phyloP scores from a whole-genome alignment of 2,888 invertebrate species.

The Maniola hyperantus region DNA sequence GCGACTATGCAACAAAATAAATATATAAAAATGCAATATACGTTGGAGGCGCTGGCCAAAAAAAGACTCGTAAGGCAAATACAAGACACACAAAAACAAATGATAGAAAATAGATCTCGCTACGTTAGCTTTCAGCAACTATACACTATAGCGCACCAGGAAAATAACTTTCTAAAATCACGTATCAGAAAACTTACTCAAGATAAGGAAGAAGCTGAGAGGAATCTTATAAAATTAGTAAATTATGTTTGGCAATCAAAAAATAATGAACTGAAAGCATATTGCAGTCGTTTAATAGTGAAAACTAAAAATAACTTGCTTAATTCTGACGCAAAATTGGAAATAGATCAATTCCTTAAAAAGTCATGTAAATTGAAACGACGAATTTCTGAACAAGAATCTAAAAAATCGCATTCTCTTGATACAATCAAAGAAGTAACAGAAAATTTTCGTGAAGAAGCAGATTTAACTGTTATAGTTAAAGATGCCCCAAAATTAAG shows the following conservation, averaged over 20 bases:
- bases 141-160: slow-evolving; percentile 64
- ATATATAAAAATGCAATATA: slow-evolving; percentile 59
- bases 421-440: slow-evolving; percentile 33
- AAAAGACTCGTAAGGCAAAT: slow-evolving; percentile 57
- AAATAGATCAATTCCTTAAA: slow-evolving; percentile 59
- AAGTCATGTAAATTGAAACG: slow-evolving; percentile 39
- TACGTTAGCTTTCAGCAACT: slow-evolving; percentile 67
- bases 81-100: slow-evolving; percentile 58
- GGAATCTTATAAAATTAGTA: slow-evolving; percentile 58
- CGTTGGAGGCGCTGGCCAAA: slow-evolving; percentile 62
- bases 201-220: slow-evolving; percentile 62
- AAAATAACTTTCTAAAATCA: slow-evolving; percentile 64
- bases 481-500: slow-evolving; percentile 58
- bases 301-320: slow-evolving; percentile 60
- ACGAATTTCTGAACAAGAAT: not conserved
- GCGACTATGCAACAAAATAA: slow-evolving; percentile 67
- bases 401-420: not conserved
- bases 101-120: slow-evolving; percentile 60
- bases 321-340: slow-evolving; percentile 57
- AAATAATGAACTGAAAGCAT: slow-evolving; percentile 60
- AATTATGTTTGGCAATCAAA: slow-evolving; percentile 63
- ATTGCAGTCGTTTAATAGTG: slow-evolving; percentile 65
- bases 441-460: slow-evolving; percentile 47
- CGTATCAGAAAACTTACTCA: slow-evolving; percentile 56
- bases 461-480: slow-evolving; percentile 45